Evolutionary conservation across 2,113 vertebrate species (phyloP).

Genomic region (Oryzias javanicus): DNA sequence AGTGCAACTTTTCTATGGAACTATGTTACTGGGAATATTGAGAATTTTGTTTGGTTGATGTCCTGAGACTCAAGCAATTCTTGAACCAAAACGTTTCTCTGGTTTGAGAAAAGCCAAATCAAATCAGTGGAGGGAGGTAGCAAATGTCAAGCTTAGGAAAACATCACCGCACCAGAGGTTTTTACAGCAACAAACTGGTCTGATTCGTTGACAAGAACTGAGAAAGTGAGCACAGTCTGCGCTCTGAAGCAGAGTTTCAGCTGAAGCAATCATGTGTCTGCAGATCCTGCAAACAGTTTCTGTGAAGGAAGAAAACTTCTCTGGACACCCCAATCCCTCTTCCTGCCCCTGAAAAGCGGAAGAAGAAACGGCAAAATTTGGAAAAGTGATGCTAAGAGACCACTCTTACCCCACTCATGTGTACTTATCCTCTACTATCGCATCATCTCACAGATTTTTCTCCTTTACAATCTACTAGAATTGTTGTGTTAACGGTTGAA

Average conservation of each 20-base stretch:
- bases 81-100: conserved; percentile 74
- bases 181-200: conserved; percentile 59
- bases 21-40: conserved; percentile 66
- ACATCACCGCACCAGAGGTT: conserved; percentile 64
- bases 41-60: conserved; percentile 72
- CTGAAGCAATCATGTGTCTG: neutral
- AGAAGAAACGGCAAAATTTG: neutral
- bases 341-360: neutral
- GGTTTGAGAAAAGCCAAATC: conserved; percentile 71
- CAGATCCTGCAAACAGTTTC: no score
- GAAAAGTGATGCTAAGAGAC: neutral
- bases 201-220: conserved; percentile 45
- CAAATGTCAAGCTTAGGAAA: conserved; percentile 67
- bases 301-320: neutral
- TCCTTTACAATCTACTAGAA: no score
- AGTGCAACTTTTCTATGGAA: conserved; percentile 17
- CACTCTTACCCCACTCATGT: no score
- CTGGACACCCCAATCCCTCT: neutral
- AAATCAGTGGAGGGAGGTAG: conserved; percentile 72
- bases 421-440: no score
- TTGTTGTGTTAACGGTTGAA: no score
- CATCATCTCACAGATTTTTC: no score
- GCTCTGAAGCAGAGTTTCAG: conserved; percentile 28
- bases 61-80: conserved; percentile 72
- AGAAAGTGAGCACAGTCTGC: conserved; percentile 45